Base-by-base conservation (phyloP, 2,888 invertebrate species). In the Habroteleia sp. region DNA sequence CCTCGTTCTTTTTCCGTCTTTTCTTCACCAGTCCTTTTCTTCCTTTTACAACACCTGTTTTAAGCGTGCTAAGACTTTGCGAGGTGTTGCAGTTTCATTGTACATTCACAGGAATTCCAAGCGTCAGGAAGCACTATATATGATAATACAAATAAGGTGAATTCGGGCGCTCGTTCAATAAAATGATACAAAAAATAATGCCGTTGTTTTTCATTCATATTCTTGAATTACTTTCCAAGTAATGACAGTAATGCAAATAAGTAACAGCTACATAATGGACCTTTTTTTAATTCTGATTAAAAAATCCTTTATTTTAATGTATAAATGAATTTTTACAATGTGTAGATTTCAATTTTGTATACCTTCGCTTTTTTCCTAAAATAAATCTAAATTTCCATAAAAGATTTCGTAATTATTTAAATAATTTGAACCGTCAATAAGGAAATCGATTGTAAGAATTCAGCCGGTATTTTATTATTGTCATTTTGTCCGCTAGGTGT, bases 101-200 rank as follows among this genome's bases (percentile, higher is more conserved):
- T 46, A 54, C 29, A 31, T 39, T 46, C 27, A 7, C 37, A 27
- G 44, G 54, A 62, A 46, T 62, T 71, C 44, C 54, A 54, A 44
- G 39, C 23, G 46, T 48, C 69, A 39, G 62, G 52, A 71, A 71
- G 35, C 52, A 46, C 62, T 71, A 31, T 39, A 31, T 39, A 62
- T 33, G 52, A 52, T 52, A 71, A 58, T 48, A 68, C 46, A 44
- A 44, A 39, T 37, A 60, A 62, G 37, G 33, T 46, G 20, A 62
- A 54, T 44, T 62, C 37, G 62, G 37, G 46, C 44, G 20, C 16
- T 14, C 39, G 17, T 16, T 27, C 54, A 29, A 66, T 66, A 66
- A 66, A 66, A 27, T 17, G 23, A 5, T 17, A 17, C 11, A 8
- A 39, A 46, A 48, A 46, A 39, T 39, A 7, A 11, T 16, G 29